A percentile compares a stretch with the other conserved stretches of the same genome.
Conservation (phyloP, 64 coral and sea anemone species). For the Montipora cactus region DNA sequence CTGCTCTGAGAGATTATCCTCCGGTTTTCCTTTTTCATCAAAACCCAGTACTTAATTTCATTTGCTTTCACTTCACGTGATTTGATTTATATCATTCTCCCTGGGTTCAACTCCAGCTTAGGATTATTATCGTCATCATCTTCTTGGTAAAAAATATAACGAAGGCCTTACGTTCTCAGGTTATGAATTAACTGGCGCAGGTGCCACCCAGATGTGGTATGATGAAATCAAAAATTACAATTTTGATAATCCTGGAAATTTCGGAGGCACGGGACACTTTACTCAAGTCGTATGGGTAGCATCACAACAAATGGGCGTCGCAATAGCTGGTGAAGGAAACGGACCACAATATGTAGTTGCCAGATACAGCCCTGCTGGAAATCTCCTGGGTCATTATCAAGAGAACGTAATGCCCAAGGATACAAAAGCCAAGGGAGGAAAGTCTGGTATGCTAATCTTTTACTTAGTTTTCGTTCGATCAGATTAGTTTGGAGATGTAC, state of each 20-base stretch:
- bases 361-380: conserved; percentile 87
- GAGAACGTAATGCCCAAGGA: conserved; percentile 90
- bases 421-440: conserved; percentile 39
- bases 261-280: conserved; percentile 91
- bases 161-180: conserved; percentile 28
- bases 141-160: not conserved
- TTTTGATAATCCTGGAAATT: conserved; percentile 86
- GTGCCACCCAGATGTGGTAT: conserved; percentile 97
- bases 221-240: conserved; percentile 93
- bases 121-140: no score
- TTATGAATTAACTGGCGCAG: conserved; percentile 82
- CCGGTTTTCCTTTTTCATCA: no score
- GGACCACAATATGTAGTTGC: conserved; percentile 92
- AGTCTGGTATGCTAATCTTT: not conserved
- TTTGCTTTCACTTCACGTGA: no score
- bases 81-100: no score
- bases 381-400: conserved; percentile 88
- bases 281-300: conserved; percentile 95
- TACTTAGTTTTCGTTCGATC: not conserved
- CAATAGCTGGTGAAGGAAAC: conserved; percentile 71
- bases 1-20: no score
- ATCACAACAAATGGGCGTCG: conserved; percentile 85
- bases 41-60: no score
- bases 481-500: not conserved
- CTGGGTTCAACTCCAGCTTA: no score